Base-by-base conservation (phyloP, 2,797 vertebrate genomes). In the Heterohyrax brucei region DNA sequence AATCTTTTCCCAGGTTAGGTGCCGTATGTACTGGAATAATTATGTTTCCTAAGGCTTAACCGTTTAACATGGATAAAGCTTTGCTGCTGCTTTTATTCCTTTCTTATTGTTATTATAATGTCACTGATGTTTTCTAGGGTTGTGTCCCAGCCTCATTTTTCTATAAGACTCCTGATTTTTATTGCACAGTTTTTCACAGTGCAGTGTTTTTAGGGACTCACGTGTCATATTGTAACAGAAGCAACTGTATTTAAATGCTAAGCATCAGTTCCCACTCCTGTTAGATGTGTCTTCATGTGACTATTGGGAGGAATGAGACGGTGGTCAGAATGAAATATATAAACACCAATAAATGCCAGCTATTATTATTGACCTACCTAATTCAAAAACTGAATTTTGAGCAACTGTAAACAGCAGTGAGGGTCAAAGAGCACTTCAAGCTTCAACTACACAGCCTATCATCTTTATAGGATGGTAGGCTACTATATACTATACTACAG, bases 311-410 rank as follows among this genome's bases (percentile, higher is more conserved):
- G 8, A 64, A 30, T 22, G 10, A 86, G 24, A 53, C 21, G 46
- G 5, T 80, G 14, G 19, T 97, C 24, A 53, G 56, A 66, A 84
- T 59, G 62, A 89, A 66, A 46, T 76, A 89, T 59, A 46, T 76
- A 26, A 61, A n/a, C 56, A 66, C 22, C 77, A 46, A 26, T 30
- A 24, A 46, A 56, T 28, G 26, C 73, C n/a, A 53, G 46, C 0
- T 75, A 12, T 22, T 44, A 48, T 39, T 30, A 33, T 59, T 87
- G 77, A 6, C 61, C 28, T 78, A 3, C 50, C 53, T 87, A 22
- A 14, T 21, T 66, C 87, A n/a, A 82, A 84, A 95, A 46, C 21
- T 3, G 21, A 94, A 72, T 75, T 72, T 46, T 5, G 53, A 7
- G 3, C 39, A 83, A 53, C 10, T 46, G 6, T 79, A 62, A 87